Conservation (phyloP, 2,888 invertebrate genomes). For the Reticulitermes lucifugus region DNA sequence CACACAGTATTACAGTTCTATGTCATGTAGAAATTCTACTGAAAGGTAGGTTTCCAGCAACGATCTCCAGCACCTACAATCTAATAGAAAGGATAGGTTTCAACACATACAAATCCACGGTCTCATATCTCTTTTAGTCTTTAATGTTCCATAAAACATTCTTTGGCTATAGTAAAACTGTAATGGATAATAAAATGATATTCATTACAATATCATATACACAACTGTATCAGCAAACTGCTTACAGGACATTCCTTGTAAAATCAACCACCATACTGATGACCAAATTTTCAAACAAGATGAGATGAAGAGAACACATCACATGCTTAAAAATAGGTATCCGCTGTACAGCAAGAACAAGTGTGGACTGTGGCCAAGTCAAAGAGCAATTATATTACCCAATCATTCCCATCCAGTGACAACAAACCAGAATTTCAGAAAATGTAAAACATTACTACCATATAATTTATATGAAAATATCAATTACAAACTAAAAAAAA, state of each 20-base stretch:
- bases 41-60: neutral
- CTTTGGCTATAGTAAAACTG: neutral
- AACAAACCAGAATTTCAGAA: neutral
- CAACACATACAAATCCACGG: neutral
- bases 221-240: neutral
- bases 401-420: neutral
- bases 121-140: neutral
- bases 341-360: neutral
- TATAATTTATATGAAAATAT: neutral
- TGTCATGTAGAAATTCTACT: neutral
- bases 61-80: neutral
- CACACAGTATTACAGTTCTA: neutral
- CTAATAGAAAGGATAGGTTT: neutral
- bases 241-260: neutral
- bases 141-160: neutral
- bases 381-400: neutral
- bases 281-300: neutral
- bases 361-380: neutral
- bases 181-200: conserved; percentile 3
- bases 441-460: neutral
- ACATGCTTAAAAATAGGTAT: neutral
- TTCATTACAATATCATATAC: conserved; percentile 9
- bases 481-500: no score
- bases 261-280: neutral
- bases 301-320: neutral